Percentiles rank a stretch among this genome's conserved stretches.
Evolutionary conservation across 2,888 invertebrate species (phyloP).

Genomic region (Brachyptera risi): DNA sequence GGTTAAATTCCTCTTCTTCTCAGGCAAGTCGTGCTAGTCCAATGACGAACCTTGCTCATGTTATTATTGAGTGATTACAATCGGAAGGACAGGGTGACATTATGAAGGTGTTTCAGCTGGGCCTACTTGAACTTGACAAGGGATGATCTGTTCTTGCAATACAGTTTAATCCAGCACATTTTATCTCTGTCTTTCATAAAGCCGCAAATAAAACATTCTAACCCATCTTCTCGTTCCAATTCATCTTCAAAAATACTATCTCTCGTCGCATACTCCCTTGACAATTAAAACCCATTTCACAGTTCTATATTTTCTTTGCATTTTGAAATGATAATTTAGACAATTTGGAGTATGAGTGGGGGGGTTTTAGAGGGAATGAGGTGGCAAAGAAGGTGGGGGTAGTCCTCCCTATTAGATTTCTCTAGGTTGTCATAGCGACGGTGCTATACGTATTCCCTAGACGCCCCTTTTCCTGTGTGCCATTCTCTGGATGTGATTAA

Average conservation of each 20-base stretch:
- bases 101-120: too few species aligned
- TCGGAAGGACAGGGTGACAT: too few species aligned
- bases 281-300: slow-evolving; percentile 37
- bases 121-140: too few species aligned
- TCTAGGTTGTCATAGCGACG: slow-evolving; percentile 39
- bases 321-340: slow-evolving; percentile 42
- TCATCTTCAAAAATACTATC: slow-evolving; percentile 17
- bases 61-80: too few species aligned
- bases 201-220: slow-evolving; percentile 18
- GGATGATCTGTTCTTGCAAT: too few species aligned
- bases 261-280: slow-evolving; percentile 30
- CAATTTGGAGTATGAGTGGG: slow-evolving; percentile 37
- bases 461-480: slow-evolving; percentile 40
- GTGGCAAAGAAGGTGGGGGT: slow-evolving; percentile 22
- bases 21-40: too few species aligned
- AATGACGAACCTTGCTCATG: too few species aligned
- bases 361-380: slow-evolving; percentile 19
- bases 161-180: too few species aligned
- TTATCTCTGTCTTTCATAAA: slow-evolving; percentile 19
- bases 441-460: slow-evolving; percentile 37
- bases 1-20: too few species aligned
- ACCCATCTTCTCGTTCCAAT: slow-evolving; percentile 14
- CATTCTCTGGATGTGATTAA: slow-evolving; percentile 47
- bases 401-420: slow-evolving; percentile 39
- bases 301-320: slow-evolving; percentile 39